phyloP scores from a whole-genome alignment of 2,797 vertebrate genomes.

The Cyprinodon diabolis region DNA sequence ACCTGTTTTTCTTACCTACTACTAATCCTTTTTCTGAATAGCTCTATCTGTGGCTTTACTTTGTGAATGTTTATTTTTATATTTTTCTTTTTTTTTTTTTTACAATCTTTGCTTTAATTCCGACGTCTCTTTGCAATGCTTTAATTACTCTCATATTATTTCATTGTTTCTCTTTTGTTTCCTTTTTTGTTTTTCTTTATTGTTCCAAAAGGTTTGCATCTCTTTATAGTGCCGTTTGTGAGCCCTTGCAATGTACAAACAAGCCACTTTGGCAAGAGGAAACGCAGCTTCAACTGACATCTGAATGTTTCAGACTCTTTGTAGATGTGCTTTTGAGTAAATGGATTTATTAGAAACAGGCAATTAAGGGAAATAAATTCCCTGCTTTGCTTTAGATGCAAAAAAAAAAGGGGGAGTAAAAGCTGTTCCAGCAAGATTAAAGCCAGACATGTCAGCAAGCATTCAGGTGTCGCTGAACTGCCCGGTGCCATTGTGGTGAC shows the following conservation, averaged over 20 bases:
- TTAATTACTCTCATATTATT: conserved; percentile 56
- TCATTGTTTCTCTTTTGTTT: conserved; percentile 47
- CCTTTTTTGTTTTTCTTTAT: conserved; percentile 57
- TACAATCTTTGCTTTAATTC: conserved; percentile 81
- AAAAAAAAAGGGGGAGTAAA: neutral
- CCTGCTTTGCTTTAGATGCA: neutral
- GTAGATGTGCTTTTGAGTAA: conserved; percentile 13
- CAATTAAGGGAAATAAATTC: conserved; percentile 3
- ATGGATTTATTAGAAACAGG: conserved; percentile 17
- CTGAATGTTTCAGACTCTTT: conserved; percentile 75
- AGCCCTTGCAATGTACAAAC: conserved; percentile 78
- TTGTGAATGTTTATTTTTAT: conserved; percentile 78
- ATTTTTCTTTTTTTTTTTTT: conserved; percentile 28
- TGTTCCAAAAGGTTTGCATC: conserved; percentile 79
- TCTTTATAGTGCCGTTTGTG: conserved; percentile 81
- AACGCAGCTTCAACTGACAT: conserved; percentile 76
- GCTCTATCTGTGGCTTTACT: conserved; percentile 83
- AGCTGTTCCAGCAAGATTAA: conserved; percentile 1
- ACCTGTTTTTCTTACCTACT: conserved; percentile 77
- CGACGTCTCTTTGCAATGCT: conserved; percentile 77
- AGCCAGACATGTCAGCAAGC: conserved; percentile 50
- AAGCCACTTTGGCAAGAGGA: conserved; percentile 78
- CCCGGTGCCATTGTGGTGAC: conserved; percentile 76
- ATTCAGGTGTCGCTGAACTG: conserved; percentile 82
- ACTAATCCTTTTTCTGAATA: conserved; percentile 82